Conservation (phyloP, 2,797 vertebrate genomes). For the Phaenicophaeus curvirostris region DNA sequence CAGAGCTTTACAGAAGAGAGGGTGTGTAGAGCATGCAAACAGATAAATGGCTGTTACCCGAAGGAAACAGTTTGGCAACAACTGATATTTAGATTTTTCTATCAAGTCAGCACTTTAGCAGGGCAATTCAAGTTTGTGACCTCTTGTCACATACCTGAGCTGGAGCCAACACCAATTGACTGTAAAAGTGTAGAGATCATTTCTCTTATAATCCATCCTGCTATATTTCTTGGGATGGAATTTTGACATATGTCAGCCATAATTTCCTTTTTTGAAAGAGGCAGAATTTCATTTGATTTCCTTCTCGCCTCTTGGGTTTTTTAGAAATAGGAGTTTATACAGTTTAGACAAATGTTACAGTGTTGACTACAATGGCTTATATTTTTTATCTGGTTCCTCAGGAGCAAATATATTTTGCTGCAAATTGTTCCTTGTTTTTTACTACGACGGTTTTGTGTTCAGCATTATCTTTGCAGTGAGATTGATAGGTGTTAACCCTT, state of each 20-base stretch:
- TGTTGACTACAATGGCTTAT: background rate
- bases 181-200: slow-evolving; percentile 20
- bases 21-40: background rate
- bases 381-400: background rate
- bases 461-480: background rate
- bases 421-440: background rate
- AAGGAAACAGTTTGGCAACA: background rate
- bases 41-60: background rate
- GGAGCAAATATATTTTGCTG: background rate
- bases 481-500: background rate
- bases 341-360: background rate
- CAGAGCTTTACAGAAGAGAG: background rate
- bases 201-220: background rate
- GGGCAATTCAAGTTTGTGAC: slow-evolving; percentile 47
- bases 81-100: slow-evolving; percentile 33
- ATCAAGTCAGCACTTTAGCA: slow-evolving; percentile 52
- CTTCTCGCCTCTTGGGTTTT: background rate
- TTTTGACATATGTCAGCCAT: slow-evolving; percentile 55
- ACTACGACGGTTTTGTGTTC: background rate
- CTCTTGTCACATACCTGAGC: slow-evolving; percentile 60
- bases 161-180: slow-evolving; percentile 52
- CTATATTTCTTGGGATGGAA: slow-evolving; percentile 42
- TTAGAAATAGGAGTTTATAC: background rate
- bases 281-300: slow-evolving; percentile 49
- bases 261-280: slow-evolving; percentile 41